Base-by-base conservation (phyloP, 2,888 invertebrate genomes). In the Onchidella celtica region DNA sequence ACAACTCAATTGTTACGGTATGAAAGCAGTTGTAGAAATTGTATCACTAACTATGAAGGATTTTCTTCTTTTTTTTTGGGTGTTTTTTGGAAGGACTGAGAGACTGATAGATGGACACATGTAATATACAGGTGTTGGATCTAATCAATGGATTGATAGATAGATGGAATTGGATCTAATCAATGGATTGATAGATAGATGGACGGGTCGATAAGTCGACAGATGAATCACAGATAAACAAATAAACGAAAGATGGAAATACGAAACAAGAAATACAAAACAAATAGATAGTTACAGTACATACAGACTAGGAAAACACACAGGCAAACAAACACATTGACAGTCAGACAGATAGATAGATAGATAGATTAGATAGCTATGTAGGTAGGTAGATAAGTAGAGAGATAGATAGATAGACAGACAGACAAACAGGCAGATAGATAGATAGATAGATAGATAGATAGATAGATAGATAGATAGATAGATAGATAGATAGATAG, bases 301-400 rank as follows among this genome's bases (percentile, higher is more conserved):
- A n/a, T n/a, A n/a, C n/a, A n/a, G n/a, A n/a, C n/a, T n/a, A n/a
- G n/a, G n/a, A n/a, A n/a, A n/a, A n/a, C n/a, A 47, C 9, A 47
- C 47, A 47, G 47, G 17, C 47, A 47, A 17, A 47, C 47, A 47
- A 17, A 61, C 29, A 66, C 29, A 66, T 9, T 29, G 66, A 66
- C 17, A 72, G 61, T 59, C n/a, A 74, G 74, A 74, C 29, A 74
- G 61, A 74, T n/a, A 73, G 29, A 70, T 17, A 70, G 70, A 70
- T 4, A 70, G 74, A 74, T n/a, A n/a, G n/a, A n/a, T 6, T 32
- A 74, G 74, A 74, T 55, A 74, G 57, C 57, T 55, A 74, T 29
- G 29, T 57, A 74, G n/a, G 59, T 55, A 74, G 32, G 32, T 21
- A 74, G 57, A 59, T 29, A 72, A 14, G 55, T 27, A 72, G 29